Conservation (phyloP, 2,888 invertebrate species). For the Eudasyphora cyanicolor region DNA sequence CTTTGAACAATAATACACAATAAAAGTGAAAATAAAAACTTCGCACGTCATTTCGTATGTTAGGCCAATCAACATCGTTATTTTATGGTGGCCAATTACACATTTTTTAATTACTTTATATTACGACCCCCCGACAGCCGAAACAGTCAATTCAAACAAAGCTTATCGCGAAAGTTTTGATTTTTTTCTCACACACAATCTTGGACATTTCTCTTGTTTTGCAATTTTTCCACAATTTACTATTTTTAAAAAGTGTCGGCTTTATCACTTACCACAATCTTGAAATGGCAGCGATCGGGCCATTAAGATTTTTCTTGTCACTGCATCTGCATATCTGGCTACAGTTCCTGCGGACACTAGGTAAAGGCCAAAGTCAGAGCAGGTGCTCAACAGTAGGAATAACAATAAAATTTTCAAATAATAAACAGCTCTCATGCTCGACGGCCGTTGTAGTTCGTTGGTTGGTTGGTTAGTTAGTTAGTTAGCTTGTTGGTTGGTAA, state of each 20-base stretch:
- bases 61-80: not conserved
- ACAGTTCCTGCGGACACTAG: slow-evolving; percentile 26
- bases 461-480: no score
- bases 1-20: no score
- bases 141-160: not conserved
- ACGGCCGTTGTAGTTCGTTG: not conserved
- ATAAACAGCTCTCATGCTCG: slow-evolving; percentile 38
- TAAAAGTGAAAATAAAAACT: no score
- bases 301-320: slow-evolving; percentile 58
- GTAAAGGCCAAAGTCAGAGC: not conserved
- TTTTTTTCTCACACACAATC: not conserved
- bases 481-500: no score
- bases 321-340: slow-evolving; percentile 29
- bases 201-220: not conserved
- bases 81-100: slow-evolving; percentile 12
- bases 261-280: slow-evolving; percentile 74
- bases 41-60: not conserved
- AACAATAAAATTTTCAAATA: slow-evolving; percentile 56
- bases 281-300: slow-evolving; percentile 72
- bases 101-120: not conserved
- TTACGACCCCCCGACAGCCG: not conserved
- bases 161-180: not conserved
- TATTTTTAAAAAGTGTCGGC: no score
- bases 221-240: no score
- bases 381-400: not conserved